Percentiles rank a stretch among this genome's conserved stretches.
Evolutionary conservation across 2,888 invertebrate genomes (phyloP).

Genomic region (Embidobia sp.): DNA sequence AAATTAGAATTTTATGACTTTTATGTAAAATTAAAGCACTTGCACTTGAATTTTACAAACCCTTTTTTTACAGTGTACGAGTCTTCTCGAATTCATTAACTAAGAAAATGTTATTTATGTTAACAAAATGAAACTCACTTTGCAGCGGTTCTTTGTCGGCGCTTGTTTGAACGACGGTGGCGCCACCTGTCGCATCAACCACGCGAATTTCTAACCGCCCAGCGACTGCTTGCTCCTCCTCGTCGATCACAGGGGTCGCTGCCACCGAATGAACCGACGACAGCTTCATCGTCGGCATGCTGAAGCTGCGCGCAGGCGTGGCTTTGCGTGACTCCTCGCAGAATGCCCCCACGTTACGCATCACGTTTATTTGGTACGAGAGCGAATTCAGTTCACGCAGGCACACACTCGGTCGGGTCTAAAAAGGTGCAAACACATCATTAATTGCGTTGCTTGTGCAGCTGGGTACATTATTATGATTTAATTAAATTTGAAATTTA

Average conservation of each 20-base stretch:
- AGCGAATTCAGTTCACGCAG: constrained; percentile 86
- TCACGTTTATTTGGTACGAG: constrained; percentile 91
- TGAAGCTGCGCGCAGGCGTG: constrained; percentile 75
- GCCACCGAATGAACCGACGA: constrained; percentile 68
- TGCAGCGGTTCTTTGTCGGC: constrained; percentile 79
- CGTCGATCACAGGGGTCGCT: constrained; percentile 76
- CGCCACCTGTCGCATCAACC: constrained; percentile 78
- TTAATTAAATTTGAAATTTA: no score
- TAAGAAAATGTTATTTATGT: neutral
- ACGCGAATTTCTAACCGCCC: constrained; percentile 92
- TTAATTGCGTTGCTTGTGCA: no score
- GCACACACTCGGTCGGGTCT: constrained; percentile 10
- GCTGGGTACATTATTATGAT: no score
- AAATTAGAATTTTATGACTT: no score
- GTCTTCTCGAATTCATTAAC: no score
- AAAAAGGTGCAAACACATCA: neutral
- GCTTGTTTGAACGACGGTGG: constrained; percentile 79
- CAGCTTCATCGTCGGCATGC: constrained; percentile 78
- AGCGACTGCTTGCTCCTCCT: constrained; percentile 86
- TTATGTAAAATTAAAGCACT: no score
- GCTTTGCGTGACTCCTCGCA: constrained; percentile 78
- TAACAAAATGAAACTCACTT: constrained; percentile 74
- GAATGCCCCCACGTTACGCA: constrained; percentile 88
- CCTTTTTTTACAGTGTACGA: no score
- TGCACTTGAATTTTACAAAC: no score